Evolutionary conservation across 2,888 invertebrate species (phyloP).

Genomic region (Dolomedes plantarius): DNA sequence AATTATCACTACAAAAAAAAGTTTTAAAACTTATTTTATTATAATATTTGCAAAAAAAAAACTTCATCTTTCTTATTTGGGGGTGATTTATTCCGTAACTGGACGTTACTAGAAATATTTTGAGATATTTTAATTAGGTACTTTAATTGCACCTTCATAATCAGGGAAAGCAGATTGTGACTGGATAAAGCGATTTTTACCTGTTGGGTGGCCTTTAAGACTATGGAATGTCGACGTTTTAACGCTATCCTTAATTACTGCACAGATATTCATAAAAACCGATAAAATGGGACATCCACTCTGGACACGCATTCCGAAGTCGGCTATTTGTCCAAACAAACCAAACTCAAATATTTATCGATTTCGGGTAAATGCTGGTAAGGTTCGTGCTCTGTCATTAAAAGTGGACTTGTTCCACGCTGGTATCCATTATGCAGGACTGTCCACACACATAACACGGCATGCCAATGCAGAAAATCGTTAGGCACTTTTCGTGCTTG

Average conservation of each 20-base stretch:
- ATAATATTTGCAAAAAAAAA: too few relatives aligned
- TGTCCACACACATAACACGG: background rate
- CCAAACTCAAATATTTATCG: conserved; percentile 30
- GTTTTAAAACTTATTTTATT: too few relatives aligned
- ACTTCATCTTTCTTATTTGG: too few relatives aligned
- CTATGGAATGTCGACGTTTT: too few relatives aligned
- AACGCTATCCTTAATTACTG: background rate
- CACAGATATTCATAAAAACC: background rate
- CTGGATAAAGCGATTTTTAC: too few relatives aligned
- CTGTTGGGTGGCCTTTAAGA: too few relatives aligned
- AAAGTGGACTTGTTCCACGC: background rate
- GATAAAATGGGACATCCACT: background rate
- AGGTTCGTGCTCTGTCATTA: conserved; percentile 6
- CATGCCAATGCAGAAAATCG: conserved; percentile 36
- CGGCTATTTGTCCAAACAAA: conserved; percentile 16
- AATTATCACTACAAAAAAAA: too few relatives aligned
- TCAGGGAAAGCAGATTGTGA: too few relatives aligned
- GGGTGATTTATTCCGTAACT: too few relatives aligned
- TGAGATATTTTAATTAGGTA: too few relatives aligned
- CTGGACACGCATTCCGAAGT: background rate
- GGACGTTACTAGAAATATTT: too few relatives aligned
- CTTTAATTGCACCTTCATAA: too few relatives aligned
- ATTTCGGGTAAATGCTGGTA: conserved; percentile 21
- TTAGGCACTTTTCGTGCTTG: conserved; percentile 22
- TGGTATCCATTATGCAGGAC: conserved; percentile 19